Evolutionary conservation across 2,113 vertebrate genomes (phyloP).

Genomic region (Jacana jacana): DNA sequence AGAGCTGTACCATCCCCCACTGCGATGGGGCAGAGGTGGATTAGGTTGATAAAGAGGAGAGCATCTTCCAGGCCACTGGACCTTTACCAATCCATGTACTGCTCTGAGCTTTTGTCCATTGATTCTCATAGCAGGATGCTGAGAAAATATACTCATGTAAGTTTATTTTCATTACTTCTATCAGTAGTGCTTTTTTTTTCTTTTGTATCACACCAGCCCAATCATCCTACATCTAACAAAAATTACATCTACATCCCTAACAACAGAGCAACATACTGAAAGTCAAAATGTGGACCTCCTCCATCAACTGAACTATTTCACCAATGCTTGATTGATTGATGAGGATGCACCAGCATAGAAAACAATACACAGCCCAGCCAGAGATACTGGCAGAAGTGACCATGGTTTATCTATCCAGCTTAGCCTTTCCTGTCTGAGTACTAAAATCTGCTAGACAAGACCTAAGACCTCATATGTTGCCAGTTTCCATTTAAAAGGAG

Average conservation of each 20-base stretch:
- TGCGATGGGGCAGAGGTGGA: not conserved
- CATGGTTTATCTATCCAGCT: not conserved
- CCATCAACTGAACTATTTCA: not conserved
- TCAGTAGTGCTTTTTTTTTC: not conserved
- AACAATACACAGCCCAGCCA: not conserved
- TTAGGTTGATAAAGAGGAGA: not conserved
- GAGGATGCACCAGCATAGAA: not conserved
- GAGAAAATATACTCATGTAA: not conserved
- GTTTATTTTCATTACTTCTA: not conserved
- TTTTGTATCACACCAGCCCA: not conserved
- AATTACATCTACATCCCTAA: not conserved
- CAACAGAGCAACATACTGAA: not conserved
- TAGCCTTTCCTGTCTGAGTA: not conserved
- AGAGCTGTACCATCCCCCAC: not conserved
- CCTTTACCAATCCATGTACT: not conserved
- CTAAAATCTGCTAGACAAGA: not conserved
- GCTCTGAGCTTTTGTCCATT: not conserved
- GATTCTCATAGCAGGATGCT: not conserved
- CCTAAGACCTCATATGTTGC: not conserved
- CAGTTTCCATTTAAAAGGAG: not conserved
- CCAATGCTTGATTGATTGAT: not conserved
- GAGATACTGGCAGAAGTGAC: not conserved
- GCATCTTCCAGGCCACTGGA: not conserved
- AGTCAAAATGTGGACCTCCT: not conserved
- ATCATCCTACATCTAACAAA: not conserved